A percentile compares a stretch with the other conserved stretches of the same genome.
Evolutionary conservation across 1,140 invertebrate species (phyloP).

Genomic region (Cheumatopsyche charites): DNA sequence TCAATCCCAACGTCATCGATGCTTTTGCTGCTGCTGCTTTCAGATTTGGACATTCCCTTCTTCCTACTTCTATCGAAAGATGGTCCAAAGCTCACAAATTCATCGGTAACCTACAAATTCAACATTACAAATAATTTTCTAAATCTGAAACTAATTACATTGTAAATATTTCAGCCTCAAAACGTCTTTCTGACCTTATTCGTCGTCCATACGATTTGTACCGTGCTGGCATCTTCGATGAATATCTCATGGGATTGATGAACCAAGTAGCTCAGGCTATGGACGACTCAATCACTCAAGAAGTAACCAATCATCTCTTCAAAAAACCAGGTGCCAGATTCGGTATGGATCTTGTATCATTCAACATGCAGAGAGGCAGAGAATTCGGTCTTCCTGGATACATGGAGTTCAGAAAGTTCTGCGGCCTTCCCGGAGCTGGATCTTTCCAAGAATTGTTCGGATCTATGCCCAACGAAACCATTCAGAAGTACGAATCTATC

Average conservation of each 20-base stretch:
- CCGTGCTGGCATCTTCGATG: conserved; percentile 86
- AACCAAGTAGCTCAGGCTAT: conserved; percentile 95
- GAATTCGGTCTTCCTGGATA: conserved; percentile 93
- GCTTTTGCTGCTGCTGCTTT: conserved; percentile 89
- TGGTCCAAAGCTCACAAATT: conserved; percentile 95
- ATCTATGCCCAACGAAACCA: conserved; percentile 88
- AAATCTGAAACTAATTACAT: conserved; percentile 10
- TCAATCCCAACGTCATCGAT: conserved; percentile 86
- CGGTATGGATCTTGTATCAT: conserved; percentile 91
- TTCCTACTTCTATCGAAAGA: conserved; percentile 86
- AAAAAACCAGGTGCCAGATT: conserved; percentile 84
- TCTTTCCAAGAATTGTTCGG: conserved; percentile 86
- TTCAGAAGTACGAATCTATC: conserved; percentile 66
- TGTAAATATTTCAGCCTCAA: conserved; percentile 72
- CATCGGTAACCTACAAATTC: conserved; percentile 63
- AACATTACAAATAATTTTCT: background rate
- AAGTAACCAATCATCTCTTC: conserved; percentile 91
- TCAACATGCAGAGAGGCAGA: conserved; percentile 92
- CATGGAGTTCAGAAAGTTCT: conserved; percentile 92
- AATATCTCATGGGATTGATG: conserved; percentile 91
- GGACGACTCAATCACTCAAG: conserved; percentile 92
- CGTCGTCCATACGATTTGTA: conserved; percentile 90
- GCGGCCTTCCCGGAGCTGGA: conserved; percentile 79
- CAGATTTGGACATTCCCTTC: conserved; percentile 86
- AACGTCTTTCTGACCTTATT: conserved; percentile 86